Base-by-base conservation (phyloP, 2,888 invertebrate species). In the Diploptera punctata region DNA sequence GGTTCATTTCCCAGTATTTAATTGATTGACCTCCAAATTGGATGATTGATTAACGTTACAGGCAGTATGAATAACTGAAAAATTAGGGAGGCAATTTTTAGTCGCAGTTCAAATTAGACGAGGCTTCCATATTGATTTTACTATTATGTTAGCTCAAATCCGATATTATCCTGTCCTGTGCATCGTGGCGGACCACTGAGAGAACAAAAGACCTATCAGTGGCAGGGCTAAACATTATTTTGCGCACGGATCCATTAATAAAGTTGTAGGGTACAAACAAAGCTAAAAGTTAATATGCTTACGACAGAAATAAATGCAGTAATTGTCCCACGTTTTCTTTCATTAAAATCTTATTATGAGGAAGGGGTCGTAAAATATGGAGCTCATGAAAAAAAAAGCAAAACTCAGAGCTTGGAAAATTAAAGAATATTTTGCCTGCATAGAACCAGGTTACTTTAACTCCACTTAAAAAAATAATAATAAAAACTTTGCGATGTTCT, bases 71-170 rank as follows among this genome's bases (percentile, higher is more conserved):
- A 31, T 29, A 57, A 29, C 29, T 24, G 7, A 54, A 57, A 57
- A 24, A 29, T n/a, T 52, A 21, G 5, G 13, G 26, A 29, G n/a
- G 29, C n/a, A n/a, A n/a, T 57, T 47, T 47, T 57, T 57, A 57
- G 24, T 57, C 29, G 13, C 29, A n/a, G 26, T 57, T 57, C 29
- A 57, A 29, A 57, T 57, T 57, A 29, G 24, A 29, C 7, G 2
- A n/a, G 33, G 16, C 57, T 24, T 3, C 16, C n/a, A 29, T 57
- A 57, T 57, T 5, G 57, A 57, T 57, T 57, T 57, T 29, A 31
- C 29, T 57, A 57, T 57, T 57, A 29, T 57, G 57, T 29, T 31
- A n/a, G 57, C 31, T 57, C 26, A 57, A 31, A 57, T 57, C 29
- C 18, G n/a, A 29, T 57, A 57, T 57, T n/a, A 57, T 9, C 57